Percentiles rank a stretch among this genome's conserved stretches.
Conservation (phyloP, 1,140 invertebrate species). For the Hycleus cichorii region DNA sequence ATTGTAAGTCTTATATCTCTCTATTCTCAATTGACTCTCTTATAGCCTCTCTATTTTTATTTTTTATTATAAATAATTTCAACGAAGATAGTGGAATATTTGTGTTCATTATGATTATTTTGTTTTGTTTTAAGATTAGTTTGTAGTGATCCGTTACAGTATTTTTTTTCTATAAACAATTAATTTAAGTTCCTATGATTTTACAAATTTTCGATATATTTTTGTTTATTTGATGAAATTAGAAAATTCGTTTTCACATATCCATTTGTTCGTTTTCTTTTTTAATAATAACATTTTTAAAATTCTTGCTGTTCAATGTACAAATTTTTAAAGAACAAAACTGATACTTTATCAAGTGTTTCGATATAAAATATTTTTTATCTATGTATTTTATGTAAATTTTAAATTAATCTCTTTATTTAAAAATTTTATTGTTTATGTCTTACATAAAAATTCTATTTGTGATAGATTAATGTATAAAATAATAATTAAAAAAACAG, state of each 20-base stretch:
- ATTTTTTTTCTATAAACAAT: constrained; percentile 1
- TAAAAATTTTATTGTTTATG: background rate
- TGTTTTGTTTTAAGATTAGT: constrained; percentile 2
- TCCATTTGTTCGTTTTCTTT: background rate
- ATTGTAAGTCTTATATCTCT: no score
- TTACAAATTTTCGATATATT: background rate
- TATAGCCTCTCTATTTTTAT: background rate
- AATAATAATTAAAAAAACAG: constrained; percentile 14
- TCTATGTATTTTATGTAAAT: background rate
- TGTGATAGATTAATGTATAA: constrained; percentile 27
- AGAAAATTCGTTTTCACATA: no score
- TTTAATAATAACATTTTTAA: constrained; percentile 8
- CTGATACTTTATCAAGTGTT: constrained; percentile 9
- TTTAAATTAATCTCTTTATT: background rate
- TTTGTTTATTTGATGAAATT: no score
- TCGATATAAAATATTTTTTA: constrained; percentile 4
- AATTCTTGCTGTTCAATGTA: constrained; percentile 6
- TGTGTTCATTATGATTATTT: constrained; percentile 10
- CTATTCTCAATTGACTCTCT: background rate
- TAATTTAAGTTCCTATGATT: constrained; percentile 9
- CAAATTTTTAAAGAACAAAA: constrained; percentile 8
- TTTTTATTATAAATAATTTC: constrained; percentile 2
- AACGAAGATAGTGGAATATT: background rate
- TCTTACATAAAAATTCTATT: constrained; percentile 24
- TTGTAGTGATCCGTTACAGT: constrained; percentile 9